Evolutionary conservation across 2,797 vertebrate species (phyloP), one percentile per base, ranked within the genome.

Genomic region (Cyclopterus lumpus): DNA sequence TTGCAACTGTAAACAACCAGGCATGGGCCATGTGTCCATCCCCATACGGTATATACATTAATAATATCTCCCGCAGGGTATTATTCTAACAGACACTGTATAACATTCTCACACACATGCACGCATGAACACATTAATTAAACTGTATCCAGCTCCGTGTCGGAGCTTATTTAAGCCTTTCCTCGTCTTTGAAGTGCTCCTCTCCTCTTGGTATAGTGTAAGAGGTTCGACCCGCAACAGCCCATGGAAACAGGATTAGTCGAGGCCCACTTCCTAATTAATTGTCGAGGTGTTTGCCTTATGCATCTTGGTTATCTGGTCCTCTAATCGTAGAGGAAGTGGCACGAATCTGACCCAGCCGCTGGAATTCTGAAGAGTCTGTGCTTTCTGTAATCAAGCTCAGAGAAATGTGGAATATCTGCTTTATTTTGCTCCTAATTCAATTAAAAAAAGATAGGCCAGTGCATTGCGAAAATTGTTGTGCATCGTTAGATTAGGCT

Each of bases 291-390:
- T 87, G 91, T 91, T 93, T 90, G 92, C 87, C 90, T 88, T 93
- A 93, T 94, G 93, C 92, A 94, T 95, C 91, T 87, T 77, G 46
- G 89, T 91, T 94, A 95, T 95, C 92, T 91, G 80, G 58, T 57
- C 66, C 82, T 89, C 79, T 90, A 87, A 94, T 95, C 89, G 51
- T 73, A 73, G 86, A 75, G 83, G 15, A 93, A 90, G 93, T 91
- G 88, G 83, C 62, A 72, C 48, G n/a, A 69, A 88, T 91, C 81
- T 80, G 77, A 91, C 87, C 86, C 75, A 38, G 84, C 80, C 66
- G 8, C 79, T 76, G 79, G 86, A 91, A 92, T 92, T 87, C 82
- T 90, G 84, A 93, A 90, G 84, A 85, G 84, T 71, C 69, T 73
- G 61, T 53, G 71, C 84, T 81, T 75, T 86, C 84, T 77, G 81